Evolutionary conservation across 1,140 invertebrate genomes (phyloP).

Genomic region (Drosophila repleta): DNA sequence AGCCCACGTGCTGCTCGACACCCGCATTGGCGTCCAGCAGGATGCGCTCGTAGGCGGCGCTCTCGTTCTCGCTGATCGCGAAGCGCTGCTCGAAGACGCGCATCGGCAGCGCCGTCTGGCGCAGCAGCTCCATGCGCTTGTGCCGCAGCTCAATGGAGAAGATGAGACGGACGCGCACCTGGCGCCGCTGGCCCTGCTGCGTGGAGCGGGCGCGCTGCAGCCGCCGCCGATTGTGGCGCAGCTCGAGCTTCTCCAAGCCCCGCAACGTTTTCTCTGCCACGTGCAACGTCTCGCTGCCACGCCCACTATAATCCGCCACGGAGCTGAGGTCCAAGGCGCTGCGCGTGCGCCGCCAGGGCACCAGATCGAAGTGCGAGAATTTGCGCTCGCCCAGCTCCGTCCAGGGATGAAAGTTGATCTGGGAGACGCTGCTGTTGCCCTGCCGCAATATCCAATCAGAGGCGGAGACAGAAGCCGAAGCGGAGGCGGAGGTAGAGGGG

Average conservation of each 20-base stretch:
- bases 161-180: slow-evolving; percentile 74
- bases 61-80: slow-evolving; percentile 64
- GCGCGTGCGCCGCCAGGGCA: slow-evolving; percentile 76
- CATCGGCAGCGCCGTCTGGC: slow-evolving; percentile 61
- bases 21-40: slow-evolving; percentile 63
- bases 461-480: background rate
- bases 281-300: background rate
- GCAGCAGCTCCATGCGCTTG: slow-evolving; percentile 77
- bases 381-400: slow-evolving; percentile 45
- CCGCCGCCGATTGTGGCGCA: slow-evolving; percentile 67
- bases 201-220: slow-evolving; percentile 54
- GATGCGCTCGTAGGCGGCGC: slow-evolving; percentile 72
- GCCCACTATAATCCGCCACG: slow-evolving; percentile 55
- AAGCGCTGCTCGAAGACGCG: slow-evolving; percentile 75
- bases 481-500: background rate
- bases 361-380: slow-evolving; percentile 73
- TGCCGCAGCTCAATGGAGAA: slow-evolving; percentile 80
- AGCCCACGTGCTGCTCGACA: slow-evolving; percentile 76
- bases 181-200: slow-evolving; percentile 52
- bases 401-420: slow-evolving; percentile 79
- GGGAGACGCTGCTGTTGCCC: slow-evolving; percentile 57
- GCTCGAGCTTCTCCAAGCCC: slow-evolving; percentile 69
- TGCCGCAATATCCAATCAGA: slow-evolving; percentile 75
- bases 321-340: slow-evolving; percentile 63
- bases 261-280: slow-evolving; percentile 55